Base-by-base conservation (phyloP, 2,888 invertebrate genomes). In the Eilema caniola region DNA sequence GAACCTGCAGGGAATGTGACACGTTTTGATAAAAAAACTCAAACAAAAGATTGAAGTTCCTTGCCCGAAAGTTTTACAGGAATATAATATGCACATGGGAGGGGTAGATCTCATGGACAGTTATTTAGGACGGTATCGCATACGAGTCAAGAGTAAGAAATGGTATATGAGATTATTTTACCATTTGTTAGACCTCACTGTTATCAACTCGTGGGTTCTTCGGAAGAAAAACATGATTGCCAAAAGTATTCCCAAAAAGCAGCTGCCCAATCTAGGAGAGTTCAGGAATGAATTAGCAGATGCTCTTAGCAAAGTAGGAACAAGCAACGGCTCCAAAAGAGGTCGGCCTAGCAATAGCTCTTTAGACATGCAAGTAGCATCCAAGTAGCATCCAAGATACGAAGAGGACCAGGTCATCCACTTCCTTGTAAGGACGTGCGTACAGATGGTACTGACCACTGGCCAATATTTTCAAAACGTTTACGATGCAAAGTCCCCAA, bases 51-150 rank as follows among this genome's bases (percentile, higher is more conserved):
- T 85, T 75, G 79, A 80, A 79, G 70, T 85, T 79, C 75, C 83
- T 78, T 84, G 86, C 81, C 85, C 83, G 75, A 73, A 70, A 70
- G 80, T 83, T 37, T 69, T 85, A 74, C 78, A 81, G 72, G 78
- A 84, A 77, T 82, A 83, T 80, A 82, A 82, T 78, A 76, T 76
- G 68, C 78, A 82, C 70, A 82, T 81, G 79, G 79, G 79, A 62
- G 76, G 63, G 16, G 63, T 63, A 5, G 63, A 47, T 47, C n/a
- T 28, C n/a, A 61, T 67, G 62, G 33, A 33, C 33, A 33, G 33
- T 23, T 59, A 24, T n/a, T 23, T 66, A 16, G 66, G 59, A 14
- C 37, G 66, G 33, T 66, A 66, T 37, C 33, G 37, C 14, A 66
- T 59, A 7, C 66, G 73, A 77, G 80, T 69, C 61, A 68, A 59